Evolutionary conservation across 2,888 invertebrate genomes (phyloP), one percentile per base, ranked within the genome.

Genomic region (Morpho achilles): DNA sequence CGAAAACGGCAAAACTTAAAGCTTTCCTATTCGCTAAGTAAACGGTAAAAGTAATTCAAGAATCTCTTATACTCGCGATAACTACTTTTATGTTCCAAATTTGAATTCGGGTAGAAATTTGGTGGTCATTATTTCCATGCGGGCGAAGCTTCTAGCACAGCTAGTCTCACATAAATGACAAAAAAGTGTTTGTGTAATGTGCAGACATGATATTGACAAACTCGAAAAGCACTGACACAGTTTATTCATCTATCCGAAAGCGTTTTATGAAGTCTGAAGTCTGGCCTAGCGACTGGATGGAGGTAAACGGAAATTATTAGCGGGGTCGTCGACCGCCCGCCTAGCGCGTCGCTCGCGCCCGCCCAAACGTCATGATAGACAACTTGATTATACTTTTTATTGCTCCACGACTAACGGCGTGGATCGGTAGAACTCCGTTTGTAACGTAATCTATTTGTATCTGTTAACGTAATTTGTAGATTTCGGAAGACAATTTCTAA

Each of bases 231-330:
- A 9, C n/a, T 8, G 44, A 48, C 40, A 48, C 54, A 54, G 48
- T 10, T 23, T 43, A 54, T 43, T 42, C 43, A 16, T 53, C 45
- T 6, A 45, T 45, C 45, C 47, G n/a, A 53, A 53, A 22, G 59
- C 59, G 56, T 53, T 60, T 43, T 57, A 49, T 56, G 58, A 57
- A 69, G 62, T 60, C 63, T 70, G 22, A 53, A 67, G 72, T 67
- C 74, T 72, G 69, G 75, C 69, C 74, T 75, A 75, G 72, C 73
- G 81, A 80, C 77, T 75, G 76, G 76, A 76, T 80, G 74, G 76
- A 82, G 85, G 85, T 84, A 84, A 75, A 75, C 84, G 88, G 87
- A 88, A 87, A 85, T 87, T 87, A 87, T 86, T 88, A 88, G 78
- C 76, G 79, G 65, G 87, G 81, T 80, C 82, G 67, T 71, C 78